Evolutionary conservation across 1,140 invertebrate species (phyloP), one percentile per base, ranked within the genome.

Genomic region (Chymomyza costata): DNA sequence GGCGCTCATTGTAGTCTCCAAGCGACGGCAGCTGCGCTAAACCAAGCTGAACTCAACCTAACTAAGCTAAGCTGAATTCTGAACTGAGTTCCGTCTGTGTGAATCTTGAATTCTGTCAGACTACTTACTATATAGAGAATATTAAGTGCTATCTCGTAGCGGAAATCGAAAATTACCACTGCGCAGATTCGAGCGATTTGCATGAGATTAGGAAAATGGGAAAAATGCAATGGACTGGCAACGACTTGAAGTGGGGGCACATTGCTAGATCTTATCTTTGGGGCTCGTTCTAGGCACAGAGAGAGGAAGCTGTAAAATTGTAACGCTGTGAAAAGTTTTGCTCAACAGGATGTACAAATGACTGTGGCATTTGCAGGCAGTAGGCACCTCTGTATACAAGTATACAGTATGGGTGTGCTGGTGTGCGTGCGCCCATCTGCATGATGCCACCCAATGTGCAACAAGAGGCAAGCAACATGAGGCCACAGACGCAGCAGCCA

Each of bases 91-190:
- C 30, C 31, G 32, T 41, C 56, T 47, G 41, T 62, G 43, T 43
- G 54, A 46, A 52, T 52, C 54, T 54, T 44, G 38, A 25, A 8
- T n/a, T n/a, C n/a, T n/a, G n/a, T n/a, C n/a, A n/a, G n/a, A n/a
- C n/a, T 21, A 44, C 41, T 14, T n/a, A 13, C n/a, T n/a, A 37
- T 37, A 16, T 58, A 32, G 34, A 49, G 44, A 64, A 56, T 63
- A 65, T 41, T 65, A 50, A 41, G 38, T 31, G 54, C 51, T 82
- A 82, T 82, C 78, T 82, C 53, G 56, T 57, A 70, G 38, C 80
- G 78, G 78, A 82, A 82, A 82, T 82, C 78, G 80, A 82, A 82
- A 83, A 83, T 82, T 82, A 83, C 80, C 57, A 80, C 51, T 55
- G 68, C 61, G 51, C 78, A 68, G 78, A 82, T 82, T 78, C 56